Evolutionary conservation across 2,797 vertebrate species (phyloP), one percentile per base, ranked within the genome.

Genomic region (Emydoidea blandingii): DNA sequence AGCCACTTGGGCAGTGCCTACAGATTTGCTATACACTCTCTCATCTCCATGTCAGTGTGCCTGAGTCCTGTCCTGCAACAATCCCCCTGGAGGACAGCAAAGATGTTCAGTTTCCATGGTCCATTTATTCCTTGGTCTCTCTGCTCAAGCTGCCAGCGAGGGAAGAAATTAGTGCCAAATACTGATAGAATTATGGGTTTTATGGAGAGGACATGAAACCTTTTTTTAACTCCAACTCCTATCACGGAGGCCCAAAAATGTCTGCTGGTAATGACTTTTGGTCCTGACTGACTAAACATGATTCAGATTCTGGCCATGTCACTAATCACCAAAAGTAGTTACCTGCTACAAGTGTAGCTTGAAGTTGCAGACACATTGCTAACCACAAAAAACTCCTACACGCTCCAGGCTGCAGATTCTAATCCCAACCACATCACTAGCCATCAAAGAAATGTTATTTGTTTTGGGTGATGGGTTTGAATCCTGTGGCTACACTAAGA

Each of bases 391-490:
- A 47, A 29, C 41, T 8, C 6, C 23, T 76, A 29, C 12, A 44
- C 4, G 23, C 44, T 47, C 23, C 12, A 76, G 41, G 23, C 25
- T 27, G 23, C 25, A 47, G 74, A 47, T 14, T 76, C 5, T 29
- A 19, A 44, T 2, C 2, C 25, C 19, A 6, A 29, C 5, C 65
- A 68, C 65, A 72, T 72, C 57, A 31, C 12, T 62, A 62, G 57
- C 57, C 29, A 62, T 31, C 65, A 72, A 72, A 72, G 37, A 72
- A 50, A 6, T 0, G 6, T 1, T 49, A 2, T 34, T 7, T 16
- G 31, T 3, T 4, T 12, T 0, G 1, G 62, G 2, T 0, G 65
- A 5, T 0, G 3, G 23, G 47, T 5, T 65, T 53, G 44, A 2
- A 41, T 0, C 37, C 8, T 1, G 1, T 2, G 4, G 21, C 37